phyloP scores from a whole-genome alignment of 2,113 vertebrate genomes.

The Microcebus jonahi region DNA sequence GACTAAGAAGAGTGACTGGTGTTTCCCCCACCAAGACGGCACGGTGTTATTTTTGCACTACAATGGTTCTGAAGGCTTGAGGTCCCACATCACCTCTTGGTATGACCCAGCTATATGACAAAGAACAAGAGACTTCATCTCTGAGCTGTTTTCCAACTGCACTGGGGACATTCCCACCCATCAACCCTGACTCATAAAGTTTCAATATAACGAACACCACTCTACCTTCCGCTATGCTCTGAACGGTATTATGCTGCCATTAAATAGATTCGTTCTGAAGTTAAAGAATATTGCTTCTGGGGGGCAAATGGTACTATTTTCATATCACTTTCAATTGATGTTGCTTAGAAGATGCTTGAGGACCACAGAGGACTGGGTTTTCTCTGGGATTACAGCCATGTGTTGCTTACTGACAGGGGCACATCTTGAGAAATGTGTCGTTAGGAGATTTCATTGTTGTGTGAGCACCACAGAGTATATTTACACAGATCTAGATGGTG shows the following conservation, averaged over 20 bases:
- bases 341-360: background rate
- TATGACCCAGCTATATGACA: background rate
- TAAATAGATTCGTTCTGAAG: background rate
- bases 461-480: background rate
- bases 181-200: background rate
- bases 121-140: background rate
- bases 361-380: background rate
- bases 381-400: conserved; percentile 16
- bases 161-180: background rate
- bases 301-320: background rate
- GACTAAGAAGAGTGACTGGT: background rate
- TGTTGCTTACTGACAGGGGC: background rate
- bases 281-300: background rate
- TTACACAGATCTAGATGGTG: background rate
- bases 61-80: background rate
- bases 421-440: background rate
- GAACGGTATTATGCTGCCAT: background rate
- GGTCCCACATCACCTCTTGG: background rate
- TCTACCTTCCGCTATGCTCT: background rate
- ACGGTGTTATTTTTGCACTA: background rate
- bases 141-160: background rate
- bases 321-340: background rate
- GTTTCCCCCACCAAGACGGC: background rate
- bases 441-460: background rate
- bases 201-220: background rate